Percentiles rank a stretch among this genome's conserved stretches.
Conservation (phyloP, 2,113 vertebrate genomes). For the Kryptolebias marmoratus region DNA sequence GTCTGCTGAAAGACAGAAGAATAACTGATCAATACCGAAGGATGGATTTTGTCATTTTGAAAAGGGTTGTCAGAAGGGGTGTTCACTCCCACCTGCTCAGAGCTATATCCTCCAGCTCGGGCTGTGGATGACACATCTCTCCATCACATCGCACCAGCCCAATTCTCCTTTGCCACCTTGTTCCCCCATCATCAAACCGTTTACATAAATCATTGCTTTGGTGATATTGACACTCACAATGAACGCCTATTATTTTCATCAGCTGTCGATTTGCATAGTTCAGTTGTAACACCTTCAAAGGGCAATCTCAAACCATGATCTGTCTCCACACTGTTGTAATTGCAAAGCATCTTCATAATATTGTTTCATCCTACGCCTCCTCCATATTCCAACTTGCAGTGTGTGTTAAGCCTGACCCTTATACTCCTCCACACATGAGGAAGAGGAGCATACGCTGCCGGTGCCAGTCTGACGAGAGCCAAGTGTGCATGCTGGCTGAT, state of each 20-base stretch:
- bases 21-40: conserved; percentile 80
- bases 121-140: conserved; percentile 53
- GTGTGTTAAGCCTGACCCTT: conserved; percentile 59
- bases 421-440: conserved; percentile 51
- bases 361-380: conserved; percentile 59
- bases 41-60: conserved; percentile 81
- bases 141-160: conserved; percentile 39
- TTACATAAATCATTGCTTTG: conserved; percentile 39
- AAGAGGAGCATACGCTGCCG: conserved; percentile 51
- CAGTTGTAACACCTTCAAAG: conserved; percentile 47
- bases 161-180: conserved; percentile 14
- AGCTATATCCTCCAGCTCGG: conserved; percentile 48
- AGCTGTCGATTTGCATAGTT: conserved; percentile 55
- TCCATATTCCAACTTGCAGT: conserved; percentile 50
- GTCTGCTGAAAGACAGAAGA: conserved; percentile 78
- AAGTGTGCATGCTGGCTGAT: conserved; percentile 62
- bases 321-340: conserved; percentile 56
- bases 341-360: conserved; percentile 55
- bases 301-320: conserved; percentile 51
- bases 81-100: conserved; percentile 68
- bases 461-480: conserved; percentile 46
- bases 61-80: conserved; percentile 68
- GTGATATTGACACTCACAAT: conserved; percentile 26
- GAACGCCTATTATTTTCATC: conserved; percentile 46
- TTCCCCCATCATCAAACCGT: conserved; percentile 11